Evolutionary conservation across 2,113 vertebrate species (phyloP).

Genomic region (Rhea pennata): DNA sequence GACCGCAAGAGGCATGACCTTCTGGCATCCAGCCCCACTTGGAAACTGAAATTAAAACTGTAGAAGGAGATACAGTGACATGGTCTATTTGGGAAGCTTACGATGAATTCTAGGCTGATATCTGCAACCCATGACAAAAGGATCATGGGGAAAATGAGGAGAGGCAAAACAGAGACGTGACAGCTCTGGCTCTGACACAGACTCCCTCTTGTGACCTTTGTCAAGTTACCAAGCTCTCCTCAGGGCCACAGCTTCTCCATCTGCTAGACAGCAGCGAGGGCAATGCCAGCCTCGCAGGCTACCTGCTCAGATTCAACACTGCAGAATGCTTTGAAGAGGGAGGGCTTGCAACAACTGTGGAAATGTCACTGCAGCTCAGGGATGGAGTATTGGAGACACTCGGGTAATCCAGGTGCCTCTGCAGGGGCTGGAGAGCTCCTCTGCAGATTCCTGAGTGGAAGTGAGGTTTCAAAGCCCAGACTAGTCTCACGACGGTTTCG

Average conservation of each 20-base stretch:
- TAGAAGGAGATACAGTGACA: neutral
- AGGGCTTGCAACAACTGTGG: neutral
- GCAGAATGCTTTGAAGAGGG: neutral
- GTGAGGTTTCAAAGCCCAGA: neutral
- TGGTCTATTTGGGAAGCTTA: neutral
- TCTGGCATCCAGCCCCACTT: neutral
- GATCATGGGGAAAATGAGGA: neutral
- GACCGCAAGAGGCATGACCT: neutral
- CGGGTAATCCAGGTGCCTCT: neutral
- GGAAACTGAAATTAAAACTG: neutral
- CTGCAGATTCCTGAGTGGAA: rapidly evolving
- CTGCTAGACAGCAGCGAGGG: neutral
- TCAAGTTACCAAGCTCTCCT: neutral
- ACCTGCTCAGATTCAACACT: neutral
- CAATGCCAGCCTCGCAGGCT: neutral
- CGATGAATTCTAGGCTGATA: neutral
- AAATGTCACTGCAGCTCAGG: neutral
- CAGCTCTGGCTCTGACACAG: neutral
- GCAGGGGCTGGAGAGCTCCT: neutral
- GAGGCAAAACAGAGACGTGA: neutral
- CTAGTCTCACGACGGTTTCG: neutral
- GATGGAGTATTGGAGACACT: rapidly evolving
- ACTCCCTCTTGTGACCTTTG: neutral
- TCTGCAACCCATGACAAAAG: neutral
- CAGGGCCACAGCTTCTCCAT: neutral